Evolutionary conservation across 1,140 invertebrate genomes (phyloP), one percentile per base, ranked within the genome.

Genomic region (Euwallacea similis): DNA sequence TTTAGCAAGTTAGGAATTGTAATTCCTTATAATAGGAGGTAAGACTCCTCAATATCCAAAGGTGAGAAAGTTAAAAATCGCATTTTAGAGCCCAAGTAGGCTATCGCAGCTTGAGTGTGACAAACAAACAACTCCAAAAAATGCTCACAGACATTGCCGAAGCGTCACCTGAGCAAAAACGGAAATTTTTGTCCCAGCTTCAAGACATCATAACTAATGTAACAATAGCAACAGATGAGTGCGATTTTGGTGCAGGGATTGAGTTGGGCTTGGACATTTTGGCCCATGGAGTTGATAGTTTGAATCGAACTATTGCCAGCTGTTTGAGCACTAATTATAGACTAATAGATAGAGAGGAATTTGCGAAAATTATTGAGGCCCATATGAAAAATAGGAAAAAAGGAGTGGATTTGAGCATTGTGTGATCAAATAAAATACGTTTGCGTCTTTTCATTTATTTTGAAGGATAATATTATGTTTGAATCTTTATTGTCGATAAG

Each of bases 201-300:
- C 90, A 95, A 74, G 89, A 91, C 74, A 82, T 95, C 7, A 87
- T 95, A 41, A 93, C 90, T 46, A 88, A 88, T 75, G 89, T 93
- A 7, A 93, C 89, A 77, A 96, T 96, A 81, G 94, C 95, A 2
- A 90, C 92, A 72, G 96, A 98, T 81, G 96, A 98, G 82, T 95
- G 93, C 80, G 96, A 98, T 82, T 97, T 96, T 84, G 96, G 95
- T 0, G 95, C 93, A 60, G 91, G 93, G 6, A 78, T 98, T 2
- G 95, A 98, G 83, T 83, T 96, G 41, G 95, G 93, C 0, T 87
- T 95, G 44, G 89, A 95, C 82, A 80, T 97, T 13, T 94, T 98
- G 78, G 88, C 86, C 69, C 92, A 87, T 77, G 94, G 93, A 0
- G 81, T 88, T 65, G 79, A 86, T 61, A 82, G 86, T 65, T 84